phyloP scores from a whole-genome alignment of 2,888 invertebrate species.

The Neoascia interrupta region DNA sequence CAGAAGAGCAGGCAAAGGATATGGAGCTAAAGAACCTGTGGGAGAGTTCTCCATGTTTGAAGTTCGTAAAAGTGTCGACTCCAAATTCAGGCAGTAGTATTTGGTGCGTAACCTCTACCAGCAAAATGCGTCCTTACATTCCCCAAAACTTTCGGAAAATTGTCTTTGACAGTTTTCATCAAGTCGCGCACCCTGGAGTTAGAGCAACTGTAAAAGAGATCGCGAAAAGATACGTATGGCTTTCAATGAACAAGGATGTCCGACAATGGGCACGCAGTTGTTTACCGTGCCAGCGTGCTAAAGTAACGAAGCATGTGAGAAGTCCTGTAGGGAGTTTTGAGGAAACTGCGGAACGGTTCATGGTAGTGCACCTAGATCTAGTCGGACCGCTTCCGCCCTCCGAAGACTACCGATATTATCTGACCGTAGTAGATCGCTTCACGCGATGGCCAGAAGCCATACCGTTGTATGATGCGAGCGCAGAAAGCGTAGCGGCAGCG shows the following conservation, averaged over 20 bases:
- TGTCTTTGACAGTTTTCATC: conserved; percentile 17
- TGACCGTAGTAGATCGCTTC: conserved; percentile 21
- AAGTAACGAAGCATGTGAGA: neutral
- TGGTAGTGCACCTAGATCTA: conserved; percentile 52
- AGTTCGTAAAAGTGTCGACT: conserved; percentile 6
- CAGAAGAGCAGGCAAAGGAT: conserved; percentile 24
- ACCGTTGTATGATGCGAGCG: conserved; percentile 28
- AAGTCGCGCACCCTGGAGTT: conserved; percentile 9
- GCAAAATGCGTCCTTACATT: conserved; percentile 5
- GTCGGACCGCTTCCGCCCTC: conserved; percentile 27
- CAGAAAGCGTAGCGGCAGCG: too few species aligned
- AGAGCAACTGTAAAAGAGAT: neutral
- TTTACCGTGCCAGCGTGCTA: conserved; percentile 20
- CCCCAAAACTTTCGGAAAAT: conserved; percentile 7
- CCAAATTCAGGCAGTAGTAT: neutral
- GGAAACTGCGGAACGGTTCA: conserved; percentile 24
- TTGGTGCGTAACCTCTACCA: conserved; percentile 13
- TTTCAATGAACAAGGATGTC: conserved; percentile 34
- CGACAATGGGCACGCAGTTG: conserved; percentile 22
- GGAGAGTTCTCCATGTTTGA: conserved; percentile 1
- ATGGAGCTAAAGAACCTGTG: conserved; percentile 25
- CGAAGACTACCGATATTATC: conserved; percentile 10
- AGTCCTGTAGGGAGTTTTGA: conserved; percentile 7
- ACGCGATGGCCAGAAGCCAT: conserved; percentile 47
- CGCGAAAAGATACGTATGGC: too few species aligned